phyloP scores from a whole-genome alignment of 2,113 vertebrate genomes.

The Panthera leo region DNA sequence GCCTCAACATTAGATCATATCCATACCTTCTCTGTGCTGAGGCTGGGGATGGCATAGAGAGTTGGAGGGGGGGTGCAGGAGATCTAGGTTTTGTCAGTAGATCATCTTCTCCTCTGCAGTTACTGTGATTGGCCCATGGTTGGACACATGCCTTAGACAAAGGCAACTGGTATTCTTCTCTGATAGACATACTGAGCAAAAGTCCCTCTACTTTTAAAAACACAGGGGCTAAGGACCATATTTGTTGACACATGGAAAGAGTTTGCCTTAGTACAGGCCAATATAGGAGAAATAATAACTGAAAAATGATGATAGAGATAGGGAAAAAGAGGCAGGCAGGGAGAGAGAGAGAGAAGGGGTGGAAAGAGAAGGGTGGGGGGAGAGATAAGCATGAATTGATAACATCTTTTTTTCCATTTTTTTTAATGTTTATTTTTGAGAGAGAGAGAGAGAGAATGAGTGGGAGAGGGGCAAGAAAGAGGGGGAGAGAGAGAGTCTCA shows the following conservation, averaged over 20 bases:
- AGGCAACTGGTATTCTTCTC: not conserved
- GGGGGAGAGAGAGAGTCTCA: too few species aligned
- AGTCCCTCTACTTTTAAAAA: not conserved
- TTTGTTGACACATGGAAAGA: not conserved
- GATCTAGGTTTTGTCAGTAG: not conserved
- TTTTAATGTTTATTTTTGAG: too few species aligned
- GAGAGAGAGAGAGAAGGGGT: not conserved
- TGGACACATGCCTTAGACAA: not conserved
- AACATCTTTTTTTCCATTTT: not conserved
- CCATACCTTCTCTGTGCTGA: not conserved
- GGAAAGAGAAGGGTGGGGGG: too few species aligned
- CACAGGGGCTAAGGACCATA: not conserved
- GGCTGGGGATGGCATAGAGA: not conserved
- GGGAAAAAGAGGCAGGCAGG: too few species aligned
- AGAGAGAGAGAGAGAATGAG: too few species aligned
- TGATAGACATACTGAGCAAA: not conserved
- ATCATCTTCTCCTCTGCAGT: not conserved
- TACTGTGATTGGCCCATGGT: not conserved
- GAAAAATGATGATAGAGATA: not conserved
- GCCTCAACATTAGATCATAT: not conserved
- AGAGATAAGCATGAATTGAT: not conserved
- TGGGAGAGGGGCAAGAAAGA: too few species aligned
- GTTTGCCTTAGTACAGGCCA: not conserved
- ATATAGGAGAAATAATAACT: not conserved
- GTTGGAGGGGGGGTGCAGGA: not conserved